These are phyloP conservation scores for Chloroceryle amazona DNA, from an alignment of 2,797 vertebrate species.

Conservation along the genomic window DNA sequence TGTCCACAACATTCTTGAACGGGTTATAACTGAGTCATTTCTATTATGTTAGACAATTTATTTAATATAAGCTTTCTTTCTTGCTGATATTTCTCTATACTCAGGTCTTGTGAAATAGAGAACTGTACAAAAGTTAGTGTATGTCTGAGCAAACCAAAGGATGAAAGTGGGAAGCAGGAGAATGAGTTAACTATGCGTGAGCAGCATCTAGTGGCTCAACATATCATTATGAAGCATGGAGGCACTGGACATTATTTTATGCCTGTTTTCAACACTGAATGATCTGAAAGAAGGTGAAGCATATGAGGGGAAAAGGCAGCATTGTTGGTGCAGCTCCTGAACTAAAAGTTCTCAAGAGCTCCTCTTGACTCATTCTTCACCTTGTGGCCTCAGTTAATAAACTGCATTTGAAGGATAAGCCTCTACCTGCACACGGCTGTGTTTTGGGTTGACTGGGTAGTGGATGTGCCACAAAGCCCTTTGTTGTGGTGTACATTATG, in stretches of 20 bases:
- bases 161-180: not conserved
- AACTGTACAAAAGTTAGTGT: not conserved
- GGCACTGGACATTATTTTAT: not conserved
- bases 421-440: not conserved
- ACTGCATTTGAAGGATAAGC: not conserved
- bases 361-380: not conserved
- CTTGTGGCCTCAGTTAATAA: not conserved
- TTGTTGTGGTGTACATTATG: not conserved
- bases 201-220: constrained; percentile 70
- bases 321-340: not conserved
- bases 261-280: not conserved
- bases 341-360: not conserved
- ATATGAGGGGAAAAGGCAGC: not conserved
- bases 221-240: not conserved
- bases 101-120: not conserved
- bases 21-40: not conserved
- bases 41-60: not conserved
- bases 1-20: not conserved
- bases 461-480: not conserved
- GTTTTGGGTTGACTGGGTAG: not conserved
- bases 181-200: constrained; percentile 30
- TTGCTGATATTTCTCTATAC: not conserved
- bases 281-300: not conserved
- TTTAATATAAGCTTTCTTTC: not conserved
- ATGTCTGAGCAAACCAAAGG: not conserved